Percentiles rank a stretch among this genome's conserved stretches.
phyloP scores from a whole-genome alignment of 35 echinoderm and acorn worm genomes.

The Diadema setosum region DNA sequence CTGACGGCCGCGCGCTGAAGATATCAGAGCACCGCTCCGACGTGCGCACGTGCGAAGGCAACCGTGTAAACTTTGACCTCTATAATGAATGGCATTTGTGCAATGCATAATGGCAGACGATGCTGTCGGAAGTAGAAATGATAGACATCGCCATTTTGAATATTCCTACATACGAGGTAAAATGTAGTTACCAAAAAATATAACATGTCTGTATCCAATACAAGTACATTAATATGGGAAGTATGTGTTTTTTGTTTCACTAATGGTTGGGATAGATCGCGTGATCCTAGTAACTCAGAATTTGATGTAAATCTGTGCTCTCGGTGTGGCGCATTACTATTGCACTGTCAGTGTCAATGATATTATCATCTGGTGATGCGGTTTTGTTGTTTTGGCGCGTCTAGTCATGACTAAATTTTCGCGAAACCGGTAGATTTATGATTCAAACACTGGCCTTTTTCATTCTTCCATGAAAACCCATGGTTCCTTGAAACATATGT shows the following conservation, averaged over 20 bases:
- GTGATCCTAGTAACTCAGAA: too few species aligned
- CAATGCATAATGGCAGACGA: conserved; percentile 23
- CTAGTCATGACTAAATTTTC: conserved; percentile 6
- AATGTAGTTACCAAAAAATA: not conserved
- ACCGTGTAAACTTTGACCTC: conserved; percentile 15
- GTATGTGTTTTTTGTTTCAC: not conserved
- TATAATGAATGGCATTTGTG: conserved; percentile 22
- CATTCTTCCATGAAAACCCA: conserved; percentile 14
- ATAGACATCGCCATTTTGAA: conserved; percentile 29
- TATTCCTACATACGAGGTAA: not conserved
- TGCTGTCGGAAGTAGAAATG: conserved; percentile 23
- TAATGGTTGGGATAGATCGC: too few species aligned
- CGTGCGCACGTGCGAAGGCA: too few species aligned
- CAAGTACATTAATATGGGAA: not conserved
- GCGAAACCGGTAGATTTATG: conserved; percentile 1
- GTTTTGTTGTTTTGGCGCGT: conserved; percentile 31
- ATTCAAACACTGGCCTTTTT: not conserved
- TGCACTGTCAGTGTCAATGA: not conserved
- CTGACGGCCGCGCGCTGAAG: too few species aligned
- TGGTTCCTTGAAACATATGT: not conserved
- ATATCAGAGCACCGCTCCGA: too few species aligned
- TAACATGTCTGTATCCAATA: not conserved
- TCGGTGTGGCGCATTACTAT: not conserved
- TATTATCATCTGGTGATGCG: not conserved
- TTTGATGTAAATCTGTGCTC: too few species aligned